Percentiles rank a stretch among this genome's conserved stretches.
Conservation (phyloP, 2,888 invertebrate genomes). For the Caradrina kadenii region DNA sequence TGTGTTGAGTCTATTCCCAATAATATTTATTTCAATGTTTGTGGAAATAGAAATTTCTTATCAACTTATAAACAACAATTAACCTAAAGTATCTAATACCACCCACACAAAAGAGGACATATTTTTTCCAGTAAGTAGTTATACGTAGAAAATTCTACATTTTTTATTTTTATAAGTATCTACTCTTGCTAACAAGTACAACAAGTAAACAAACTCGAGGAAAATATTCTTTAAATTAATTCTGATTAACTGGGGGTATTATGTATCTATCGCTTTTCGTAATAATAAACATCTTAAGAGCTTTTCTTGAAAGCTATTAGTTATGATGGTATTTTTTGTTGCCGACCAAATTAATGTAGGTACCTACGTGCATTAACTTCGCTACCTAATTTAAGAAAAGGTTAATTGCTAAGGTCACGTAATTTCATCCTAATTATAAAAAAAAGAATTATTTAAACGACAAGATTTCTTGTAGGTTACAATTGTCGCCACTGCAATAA, state of each 20-base stretch:
- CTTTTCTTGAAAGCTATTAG: constrained; percentile 29
- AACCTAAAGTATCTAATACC: not conserved
- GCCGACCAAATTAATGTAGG: constrained; percentile 38
- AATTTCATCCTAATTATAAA: constrained; percentile 25
- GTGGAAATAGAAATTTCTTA: constrained; percentile 8
- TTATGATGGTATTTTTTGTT: constrained; percentile 36
- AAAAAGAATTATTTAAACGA: constrained; percentile 16
- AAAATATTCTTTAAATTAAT: constrained; percentile 37
- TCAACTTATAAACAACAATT: not conserved
- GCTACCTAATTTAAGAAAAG: constrained; percentile 30
- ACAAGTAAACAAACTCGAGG: constrained; percentile 13
- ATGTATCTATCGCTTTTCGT: constrained; percentile 32
- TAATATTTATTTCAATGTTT: constrained; percentile 22
- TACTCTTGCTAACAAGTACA: constrained; percentile 3
- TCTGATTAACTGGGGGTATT: constrained; percentile 30
- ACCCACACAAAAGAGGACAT: not conserved
- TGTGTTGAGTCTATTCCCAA: constrained; percentile 2
- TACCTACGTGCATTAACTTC: constrained; percentile 36
- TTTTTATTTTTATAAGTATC: not conserved
- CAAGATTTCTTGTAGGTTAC: not conserved
- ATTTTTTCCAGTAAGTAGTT: not conserved
- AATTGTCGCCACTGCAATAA: not conserved
- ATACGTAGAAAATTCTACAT: not conserved
- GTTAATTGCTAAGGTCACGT: constrained; percentile 45
- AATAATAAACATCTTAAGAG: constrained; percentile 32